Base-by-base conservation (phyloP, 2,797 vertebrate species). In the Lophotriccus pileatus region DNA sequence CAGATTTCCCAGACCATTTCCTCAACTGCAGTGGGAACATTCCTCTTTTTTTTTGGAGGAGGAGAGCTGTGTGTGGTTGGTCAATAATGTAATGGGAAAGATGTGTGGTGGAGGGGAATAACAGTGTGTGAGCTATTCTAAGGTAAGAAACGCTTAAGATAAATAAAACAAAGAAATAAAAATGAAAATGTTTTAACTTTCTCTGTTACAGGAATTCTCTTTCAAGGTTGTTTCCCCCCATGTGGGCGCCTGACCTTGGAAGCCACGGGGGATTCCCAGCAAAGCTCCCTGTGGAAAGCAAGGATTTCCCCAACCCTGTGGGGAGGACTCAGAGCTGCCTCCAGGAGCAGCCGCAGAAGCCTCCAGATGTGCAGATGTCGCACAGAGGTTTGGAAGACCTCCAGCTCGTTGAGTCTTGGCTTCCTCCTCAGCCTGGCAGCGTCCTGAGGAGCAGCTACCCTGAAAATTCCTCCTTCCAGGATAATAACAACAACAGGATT, bases 131-230 rank as follows among this genome's bases (percentile, higher is more conserved):
- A 72, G 20, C 20, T 32, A 10, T 16, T 90, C 21, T 24, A 15
- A 19, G 20, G 9, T 4, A 10, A 70, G 11, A 36, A 60, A 36
- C 0, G 1, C 14, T 41, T 80, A 9, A 25, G 20, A 6, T 27
- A 50, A 50, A 25, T 14, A 5, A 14, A 47, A 27, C 27, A 47
- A 47, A 24, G 13, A 28, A 28, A 50, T 28, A 49, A 49, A 47
- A 24, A 24, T 14, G n/a, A 27, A 28, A 50, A 17, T 59, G 16
- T 49, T 83, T 13, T n/a, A 18, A 62, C 44, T 94, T 36, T 91
- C 36, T 91, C 36, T 34, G 2, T 89, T 92, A 1, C 93, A 98
- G 98, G 98, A 96, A 97, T 86, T 96, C 96, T 36, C 95, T 97
- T 1, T 97, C 98, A 1, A 94, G 94, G 7, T 79, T 98, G 58